Evolutionary conservation across 1,140 invertebrate species (phyloP).

Genomic region (Drosophila varians): DNA sequence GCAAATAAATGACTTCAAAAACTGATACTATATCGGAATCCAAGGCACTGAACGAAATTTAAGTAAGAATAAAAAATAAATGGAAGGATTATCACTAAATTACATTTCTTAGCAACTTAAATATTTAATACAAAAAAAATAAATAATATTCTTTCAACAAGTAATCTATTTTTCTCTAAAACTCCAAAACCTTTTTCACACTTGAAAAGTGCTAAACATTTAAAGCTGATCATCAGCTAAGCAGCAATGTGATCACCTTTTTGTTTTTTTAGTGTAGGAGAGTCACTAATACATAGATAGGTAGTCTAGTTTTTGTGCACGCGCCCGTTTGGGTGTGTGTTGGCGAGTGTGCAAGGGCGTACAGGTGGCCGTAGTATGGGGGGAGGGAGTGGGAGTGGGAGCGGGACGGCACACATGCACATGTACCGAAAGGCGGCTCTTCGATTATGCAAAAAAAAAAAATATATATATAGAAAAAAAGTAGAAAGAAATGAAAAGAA

Average conservation of each 20-base stretch:
- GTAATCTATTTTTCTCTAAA: too few relatives aligned
- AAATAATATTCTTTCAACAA: too few relatives aligned
- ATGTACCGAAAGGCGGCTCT: slow-evolving; percentile 58
- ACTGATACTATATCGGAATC: slow-evolving; percentile 27
- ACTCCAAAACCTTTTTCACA: neutral
- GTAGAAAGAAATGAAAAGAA: neutral
- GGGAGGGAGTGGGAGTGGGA: slow-evolving; percentile 22
- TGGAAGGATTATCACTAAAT: too few relatives aligned
- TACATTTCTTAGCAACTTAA: too few relatives aligned
- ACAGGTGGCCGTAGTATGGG: slow-evolving; percentile 73
- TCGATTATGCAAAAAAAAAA: slow-evolving; percentile 69
- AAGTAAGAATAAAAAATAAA: neutral
- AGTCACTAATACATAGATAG: slow-evolving; percentile 23
- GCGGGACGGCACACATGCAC: slow-evolving; percentile 59
- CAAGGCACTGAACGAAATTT: neutral
- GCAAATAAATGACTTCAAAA: slow-evolving; percentile 42
- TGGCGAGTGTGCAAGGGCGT: slow-evolving; percentile 68
- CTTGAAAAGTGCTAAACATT: neutral
- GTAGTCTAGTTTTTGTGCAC: slow-evolving; percentile 36
- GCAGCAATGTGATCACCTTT: neutral
- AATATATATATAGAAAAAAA: slow-evolving; percentile 7
- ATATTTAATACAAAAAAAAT: too few relatives aligned
- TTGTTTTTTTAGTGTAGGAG: slow-evolving; percentile 5
- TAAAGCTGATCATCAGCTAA: neutral
- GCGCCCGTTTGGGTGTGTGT: slow-evolving; percentile 3